phyloP scores from a whole-genome alignment of 2,113 vertebrate species.

The Chloropsis hardwickii region DNA sequence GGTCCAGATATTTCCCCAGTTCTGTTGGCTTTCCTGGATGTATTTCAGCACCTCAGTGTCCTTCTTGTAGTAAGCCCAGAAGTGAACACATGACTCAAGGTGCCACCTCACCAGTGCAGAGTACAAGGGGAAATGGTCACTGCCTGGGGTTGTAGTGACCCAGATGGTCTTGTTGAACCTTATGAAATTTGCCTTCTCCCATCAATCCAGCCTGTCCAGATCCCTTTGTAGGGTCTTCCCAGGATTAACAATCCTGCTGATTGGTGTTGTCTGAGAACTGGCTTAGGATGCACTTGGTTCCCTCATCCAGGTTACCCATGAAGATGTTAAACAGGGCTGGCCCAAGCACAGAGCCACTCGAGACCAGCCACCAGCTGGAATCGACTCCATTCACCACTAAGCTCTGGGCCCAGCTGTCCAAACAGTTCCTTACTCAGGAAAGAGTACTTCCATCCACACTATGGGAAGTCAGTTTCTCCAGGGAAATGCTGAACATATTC shows the following conservation, averaged over 20 bases:
- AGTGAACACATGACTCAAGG: too few relatives aligned
- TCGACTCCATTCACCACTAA: not conserved
- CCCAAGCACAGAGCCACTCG: not conserved
- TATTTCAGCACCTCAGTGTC: not conserved
- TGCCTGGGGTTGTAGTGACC: too few relatives aligned
- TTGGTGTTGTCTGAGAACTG: not conserved
- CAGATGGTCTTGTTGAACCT: too few relatives aligned
- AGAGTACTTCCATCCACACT: not conserved
- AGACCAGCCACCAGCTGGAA: not conserved
- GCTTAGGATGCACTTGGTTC: not conserved
- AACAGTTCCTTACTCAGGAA: not conserved
- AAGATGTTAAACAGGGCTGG: too few relatives aligned
- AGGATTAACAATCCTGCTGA: too few relatives aligned
- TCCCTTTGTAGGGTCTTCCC: not conserved
- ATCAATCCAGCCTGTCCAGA: not conserved
- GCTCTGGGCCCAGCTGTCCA: not conserved
- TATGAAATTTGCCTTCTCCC: not conserved
- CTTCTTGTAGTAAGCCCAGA: not conserved
- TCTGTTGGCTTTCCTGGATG: not conserved
- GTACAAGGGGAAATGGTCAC: not conserved
- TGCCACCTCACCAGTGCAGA: rapidly evolving
- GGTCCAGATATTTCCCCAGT: not conserved
- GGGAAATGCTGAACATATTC: not conserved
- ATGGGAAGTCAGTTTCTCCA: not conserved
- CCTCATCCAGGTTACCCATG: not conserved